Conservation (phyloP, 2,113 vertebrate genomes). For the Lampris incognitus region DNA sequence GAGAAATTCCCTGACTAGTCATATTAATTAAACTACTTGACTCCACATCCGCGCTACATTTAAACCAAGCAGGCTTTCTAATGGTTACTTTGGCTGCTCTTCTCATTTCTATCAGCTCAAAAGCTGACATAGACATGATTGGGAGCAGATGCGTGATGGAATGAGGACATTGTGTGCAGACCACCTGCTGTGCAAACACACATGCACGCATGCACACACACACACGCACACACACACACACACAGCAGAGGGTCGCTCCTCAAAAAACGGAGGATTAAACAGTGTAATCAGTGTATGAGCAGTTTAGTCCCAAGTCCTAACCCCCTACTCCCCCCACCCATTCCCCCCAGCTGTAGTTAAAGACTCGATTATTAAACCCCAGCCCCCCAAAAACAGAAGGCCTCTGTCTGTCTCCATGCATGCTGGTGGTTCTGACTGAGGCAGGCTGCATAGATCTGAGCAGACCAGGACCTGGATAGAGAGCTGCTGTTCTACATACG, state of each 20-base stretch:
- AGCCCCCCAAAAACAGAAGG: slow-evolving; percentile 29
- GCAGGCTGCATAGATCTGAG: not conserved
- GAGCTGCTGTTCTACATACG: too few species aligned
- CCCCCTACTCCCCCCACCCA: slow-evolving; percentile 43
- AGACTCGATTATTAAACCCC: slow-evolving; percentile 32
- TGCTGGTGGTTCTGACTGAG: slow-evolving; percentile 19
- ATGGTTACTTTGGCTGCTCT: slow-evolving; percentile 53
- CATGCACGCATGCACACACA: slow-evolving; percentile 26
- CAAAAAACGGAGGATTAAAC: slow-evolving; percentile 67
- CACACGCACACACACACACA: not conserved
- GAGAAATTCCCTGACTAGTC: too few species aligned
- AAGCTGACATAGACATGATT: slow-evolving; percentile 61
- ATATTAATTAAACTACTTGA: too few species aligned
- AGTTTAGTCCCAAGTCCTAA: slow-evolving; percentile 33
- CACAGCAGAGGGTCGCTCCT: slow-evolving; percentile 54
- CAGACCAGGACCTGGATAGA: too few species aligned
- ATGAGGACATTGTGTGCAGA: slow-evolving; percentile 53
- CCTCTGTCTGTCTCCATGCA: slow-evolving; percentile 42
- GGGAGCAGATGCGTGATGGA: slow-evolving; percentile 70
- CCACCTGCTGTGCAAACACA: slow-evolving; percentile 55
- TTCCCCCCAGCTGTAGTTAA: slow-evolving; percentile 47
- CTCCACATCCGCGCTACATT: too few species aligned
- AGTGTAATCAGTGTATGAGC: slow-evolving; percentile 60
- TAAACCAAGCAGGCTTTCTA: too few species aligned
- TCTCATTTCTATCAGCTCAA: slow-evolving; percentile 31